Base-by-base conservation (phyloP, 2,888 invertebrate genomes). In the Agrochola lota region DNA sequence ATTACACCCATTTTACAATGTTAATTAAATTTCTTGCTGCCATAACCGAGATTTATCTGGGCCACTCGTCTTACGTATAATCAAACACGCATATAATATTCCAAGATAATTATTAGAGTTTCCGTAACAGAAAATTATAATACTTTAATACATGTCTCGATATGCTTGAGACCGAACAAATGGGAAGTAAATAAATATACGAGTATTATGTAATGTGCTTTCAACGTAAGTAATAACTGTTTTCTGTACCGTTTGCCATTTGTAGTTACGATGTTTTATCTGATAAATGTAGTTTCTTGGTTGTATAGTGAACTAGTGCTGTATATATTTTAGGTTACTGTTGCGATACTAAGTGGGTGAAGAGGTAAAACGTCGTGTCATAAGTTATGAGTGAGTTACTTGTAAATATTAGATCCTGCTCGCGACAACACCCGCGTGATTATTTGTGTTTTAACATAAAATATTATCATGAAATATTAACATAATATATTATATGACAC, bases 1-100 rank as follows among this genome's bases (percentile, higher is more conserved):
- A 60, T 60, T 55, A 72, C 57, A 64, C 35, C 2, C n/a, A 15
- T 15, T 62, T 67, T 46, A 59, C 59, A 60, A 60, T 23, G 15
- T 49, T 60, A 60, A 83, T 80, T 78, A 62, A 70, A 77, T 78
- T 82, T 68, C 64, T 66, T 77, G 55, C 30, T 76, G 23, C 62
- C 60, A n/a, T n/a, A 68, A 62, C 20, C 17, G 46, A 76, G 40
- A 76, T 76, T 75, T 46, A 75, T 62, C 60, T 49, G 20, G 1
- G 9, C n/a, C 23, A 6, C 26, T 55, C 62, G 35, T 70, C 71
- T 55, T 49, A 49, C 59, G 11, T 73, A 26, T 46, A 49, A 71
- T 64, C 64, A 20, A 40, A 59, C 35, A 62, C 23, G 23, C 23
- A 2, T 66, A 26, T 43, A 60, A 74, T 55, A 23, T 55, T 52